Evolutionary conservation across 2,888 invertebrate species (phyloP).

Genomic region (Hemithea aestivaria): DNA sequence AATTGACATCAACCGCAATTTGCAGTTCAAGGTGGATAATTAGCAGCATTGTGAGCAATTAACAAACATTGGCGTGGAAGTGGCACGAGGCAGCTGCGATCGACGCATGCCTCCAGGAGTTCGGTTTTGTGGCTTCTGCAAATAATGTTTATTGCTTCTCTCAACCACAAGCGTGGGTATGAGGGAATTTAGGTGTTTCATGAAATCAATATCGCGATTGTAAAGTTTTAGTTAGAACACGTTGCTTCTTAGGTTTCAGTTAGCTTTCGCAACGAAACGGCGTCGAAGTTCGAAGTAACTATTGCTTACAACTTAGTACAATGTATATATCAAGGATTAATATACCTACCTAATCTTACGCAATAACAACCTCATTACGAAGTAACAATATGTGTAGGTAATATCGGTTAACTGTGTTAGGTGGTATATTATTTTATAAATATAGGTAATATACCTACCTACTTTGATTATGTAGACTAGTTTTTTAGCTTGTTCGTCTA

Average conservation of each 20-base stretch:
- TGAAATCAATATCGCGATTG: conserved; percentile 32
- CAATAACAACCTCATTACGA: too few species aligned
- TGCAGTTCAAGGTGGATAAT: conserved; percentile 26
- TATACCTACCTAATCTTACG: too few species aligned
- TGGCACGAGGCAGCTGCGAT: conserved; percentile 35
- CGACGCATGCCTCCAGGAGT: conserved; percentile 34
- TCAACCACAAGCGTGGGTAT: conserved; percentile 36
- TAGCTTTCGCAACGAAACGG: not conserved
- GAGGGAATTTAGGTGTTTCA: conserved; percentile 33
- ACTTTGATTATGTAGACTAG: too few species aligned
- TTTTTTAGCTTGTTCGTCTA: too few species aligned
- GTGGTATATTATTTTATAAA: too few species aligned
- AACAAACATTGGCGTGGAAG: conserved; percentile 23
- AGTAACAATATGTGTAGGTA: too few species aligned
- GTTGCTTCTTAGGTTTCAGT: conserved; percentile 1
- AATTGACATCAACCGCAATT: not conserved
- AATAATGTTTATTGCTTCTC: conserved; percentile 55
- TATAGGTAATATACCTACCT: too few species aligned
- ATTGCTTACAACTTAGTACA: too few species aligned
- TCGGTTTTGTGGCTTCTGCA: conserved; percentile 61
- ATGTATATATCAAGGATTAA: too few species aligned
- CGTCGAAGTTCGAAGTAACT: too few species aligned
- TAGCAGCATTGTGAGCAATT: conserved; percentile 22
- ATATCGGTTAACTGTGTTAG: too few species aligned
- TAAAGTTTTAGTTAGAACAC: conserved; percentile 5